Conservation (phyloP, 2,113 vertebrate genomes). For the Pycnonotus jocosus region DNA sequence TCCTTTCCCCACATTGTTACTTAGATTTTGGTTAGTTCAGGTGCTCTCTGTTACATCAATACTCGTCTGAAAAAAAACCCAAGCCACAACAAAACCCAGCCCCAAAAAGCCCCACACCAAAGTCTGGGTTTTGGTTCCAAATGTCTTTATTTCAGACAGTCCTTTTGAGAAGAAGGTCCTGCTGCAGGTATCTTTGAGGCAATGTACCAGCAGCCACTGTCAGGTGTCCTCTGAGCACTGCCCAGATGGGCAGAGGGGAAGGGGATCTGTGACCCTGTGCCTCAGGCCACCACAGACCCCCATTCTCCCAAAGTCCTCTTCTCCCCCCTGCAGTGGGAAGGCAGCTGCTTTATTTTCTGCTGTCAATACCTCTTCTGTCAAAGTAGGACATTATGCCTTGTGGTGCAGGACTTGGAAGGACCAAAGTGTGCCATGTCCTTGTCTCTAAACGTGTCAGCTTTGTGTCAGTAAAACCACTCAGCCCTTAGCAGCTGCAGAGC, state of each 20-base stretch:
- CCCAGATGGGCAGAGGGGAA: not conserved
- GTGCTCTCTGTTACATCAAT: not conserved
- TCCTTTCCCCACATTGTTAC: not conserved
- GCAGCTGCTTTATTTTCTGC: not conserved
- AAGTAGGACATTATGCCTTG: not conserved
- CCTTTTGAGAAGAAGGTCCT: not conserved
- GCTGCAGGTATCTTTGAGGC: not conserved
- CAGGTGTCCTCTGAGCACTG: not conserved
- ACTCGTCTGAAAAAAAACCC: not conserved
- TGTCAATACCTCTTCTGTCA: not conserved
- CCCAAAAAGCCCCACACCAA: fast-evolving
- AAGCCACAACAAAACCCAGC: not conserved
- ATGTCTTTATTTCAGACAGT: not conserved
- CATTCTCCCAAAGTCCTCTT: not conserved
- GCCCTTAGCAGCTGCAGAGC: not conserved
- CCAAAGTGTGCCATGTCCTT: not conserved
- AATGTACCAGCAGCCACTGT: not conserved
- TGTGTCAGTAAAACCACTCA: not conserved
- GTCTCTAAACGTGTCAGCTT: not conserved
- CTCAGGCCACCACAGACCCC: not conserved
- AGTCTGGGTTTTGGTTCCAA: not conserved
- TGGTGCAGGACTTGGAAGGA: not conserved
- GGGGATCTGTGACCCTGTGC: not conserved
- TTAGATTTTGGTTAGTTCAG: constrained; percentile 39
- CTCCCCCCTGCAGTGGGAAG: not conserved